These are phyloP conservation scores for Antechinus stuartii DNA, from an alignment of 2,113 vertebrate genomes.

Conservation along the genomic window DNA sequence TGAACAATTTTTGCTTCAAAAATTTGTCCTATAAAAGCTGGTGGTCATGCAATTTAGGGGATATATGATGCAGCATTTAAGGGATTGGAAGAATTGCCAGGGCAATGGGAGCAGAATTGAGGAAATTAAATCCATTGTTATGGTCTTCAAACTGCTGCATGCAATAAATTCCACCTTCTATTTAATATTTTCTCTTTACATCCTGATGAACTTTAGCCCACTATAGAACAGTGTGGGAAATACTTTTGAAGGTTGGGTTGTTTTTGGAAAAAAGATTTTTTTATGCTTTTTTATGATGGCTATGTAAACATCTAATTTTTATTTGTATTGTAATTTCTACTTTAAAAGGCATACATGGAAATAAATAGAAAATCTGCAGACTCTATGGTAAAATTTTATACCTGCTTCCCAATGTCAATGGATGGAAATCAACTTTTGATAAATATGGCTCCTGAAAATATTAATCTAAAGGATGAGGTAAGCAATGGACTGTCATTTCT, in stretches of 20 bases:
- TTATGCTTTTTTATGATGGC: slow-evolving; percentile 23
- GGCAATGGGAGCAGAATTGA: background rate
- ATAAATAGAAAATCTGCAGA: slow-evolving; percentile 85
- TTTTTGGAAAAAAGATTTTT: slow-evolving; percentile 38
- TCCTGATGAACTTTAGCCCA: background rate
- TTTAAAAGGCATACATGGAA: slow-evolving; percentile 86
- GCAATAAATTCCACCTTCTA: background rate
- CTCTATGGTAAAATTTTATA: slow-evolving; percentile 89
- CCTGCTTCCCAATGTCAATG: slow-evolving; percentile 85
- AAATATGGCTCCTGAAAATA: slow-evolving; percentile 77
- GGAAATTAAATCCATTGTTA: background rate
- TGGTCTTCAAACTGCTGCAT: background rate
- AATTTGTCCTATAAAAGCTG: too few species aligned
- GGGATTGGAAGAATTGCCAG: background rate
- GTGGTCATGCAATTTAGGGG: too few species aligned
- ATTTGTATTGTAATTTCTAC: slow-evolving; percentile 42
- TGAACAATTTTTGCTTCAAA: too few species aligned
- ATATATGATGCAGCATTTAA: background rate
- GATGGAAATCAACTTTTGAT: slow-evolving; percentile 86
- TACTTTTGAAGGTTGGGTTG: background rate
- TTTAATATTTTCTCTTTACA: background rate
- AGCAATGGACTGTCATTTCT: slow-evolving; percentile 51
- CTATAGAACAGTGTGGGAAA: background rate
- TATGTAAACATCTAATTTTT: background rate
- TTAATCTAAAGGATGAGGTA: slow-evolving; percentile 85